A percentile compares a stretch with the other conserved stretches of the same genome.
These are phyloP conservation scores for Procambarus clarkii DNA, from an alignment of 1,140 invertebrate species.

Conservation along the genomic window DNA sequence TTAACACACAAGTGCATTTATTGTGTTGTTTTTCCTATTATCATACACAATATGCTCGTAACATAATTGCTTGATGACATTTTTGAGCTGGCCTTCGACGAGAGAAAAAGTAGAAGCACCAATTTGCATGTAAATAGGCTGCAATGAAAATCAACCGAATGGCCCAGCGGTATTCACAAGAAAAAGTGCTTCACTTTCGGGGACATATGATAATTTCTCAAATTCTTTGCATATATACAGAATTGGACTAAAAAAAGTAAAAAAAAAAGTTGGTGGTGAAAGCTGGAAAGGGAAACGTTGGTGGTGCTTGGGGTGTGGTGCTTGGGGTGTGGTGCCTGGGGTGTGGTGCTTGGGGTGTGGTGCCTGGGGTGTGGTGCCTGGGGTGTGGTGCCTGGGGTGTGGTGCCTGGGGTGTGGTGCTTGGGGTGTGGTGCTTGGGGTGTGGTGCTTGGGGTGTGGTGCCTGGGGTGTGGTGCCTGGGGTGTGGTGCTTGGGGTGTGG, in stretches of 20 bases:
- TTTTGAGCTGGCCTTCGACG: conserved; percentile 48
- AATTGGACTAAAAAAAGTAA: conserved; percentile 23
- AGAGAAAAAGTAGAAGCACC: conserved; percentile 42
- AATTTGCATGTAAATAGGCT: conserved; percentile 64
- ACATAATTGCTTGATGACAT: conserved; percentile 65
- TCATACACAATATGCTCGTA: conserved; percentile 59
- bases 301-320: not conserved
- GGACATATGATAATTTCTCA: conserved; percentile 65
- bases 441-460: too few relatives aligned
- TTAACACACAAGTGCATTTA: conserved; percentile 45
- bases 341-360: not conserved
- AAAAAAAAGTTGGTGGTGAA: not conserved
- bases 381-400: not conserved
- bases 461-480: too few relatives aligned
- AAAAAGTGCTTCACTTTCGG: conserved; percentile 57
- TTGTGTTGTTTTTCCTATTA: conserved; percentile 51
- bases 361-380: not conserved
- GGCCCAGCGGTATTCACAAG: conserved; percentile 54
- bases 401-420: too few relatives aligned
- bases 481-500: too few relatives aligned
- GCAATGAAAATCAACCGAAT: conserved; percentile 57
- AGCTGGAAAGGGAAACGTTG: not conserved
- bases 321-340: not conserved
- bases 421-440: too few relatives aligned
- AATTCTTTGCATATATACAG: conserved; percentile 66